Evolutionary conservation across 2,888 invertebrate species (phyloP), one percentile per base, ranked within the genome.

Genomic region (Eupeodes latifasciatus): DNA sequence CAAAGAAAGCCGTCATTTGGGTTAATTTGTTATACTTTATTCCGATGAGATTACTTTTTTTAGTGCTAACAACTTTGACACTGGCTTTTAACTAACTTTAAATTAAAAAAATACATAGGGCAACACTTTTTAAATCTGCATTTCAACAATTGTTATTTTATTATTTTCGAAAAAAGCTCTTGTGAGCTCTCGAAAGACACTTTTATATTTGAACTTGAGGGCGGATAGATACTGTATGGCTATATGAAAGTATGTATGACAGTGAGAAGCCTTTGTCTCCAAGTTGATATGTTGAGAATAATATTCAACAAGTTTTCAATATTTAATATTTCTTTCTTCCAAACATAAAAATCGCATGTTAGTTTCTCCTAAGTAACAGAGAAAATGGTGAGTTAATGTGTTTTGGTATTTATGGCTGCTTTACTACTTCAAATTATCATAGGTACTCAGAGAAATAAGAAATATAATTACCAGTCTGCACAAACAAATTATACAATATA

Each of bases 131-230:
- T 19, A 0, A 19, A 4, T 55, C 9, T 40, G 40, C 40, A 40
- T 40, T 5, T 2, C 57, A 34, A 51, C 19, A 74, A 81, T 78
- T 51, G 74, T 85, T 85, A 85, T 86, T 74, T 78, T 78, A 12
- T 40, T 1, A 5, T 40, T 53, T 57, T 57, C 16, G 9, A 9
- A 27, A 27, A 85, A 85, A 86, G 82, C 86, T 86, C 78, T 82
- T 49, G 57, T 44, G 64, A 71, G 69, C 69, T 71, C 81, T 75
- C n/a, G 14, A 27, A 47, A 19, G 75, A 82, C 61, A 85, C 69
- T 81, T 67, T 66, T 59, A 14, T 19, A 62, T 67, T 57, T 66
- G 74, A 69, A 62, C 62, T 57, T 66, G 74, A 69, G 62, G 57
- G 12, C 5, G 57, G 7, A 34, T 14, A 1, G 59, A 59, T 10